These are phyloP conservation scores for Anser cygnoides DNA, from an alignment of 2,113 vertebrate species.

Conservation along the genomic window DNA sequence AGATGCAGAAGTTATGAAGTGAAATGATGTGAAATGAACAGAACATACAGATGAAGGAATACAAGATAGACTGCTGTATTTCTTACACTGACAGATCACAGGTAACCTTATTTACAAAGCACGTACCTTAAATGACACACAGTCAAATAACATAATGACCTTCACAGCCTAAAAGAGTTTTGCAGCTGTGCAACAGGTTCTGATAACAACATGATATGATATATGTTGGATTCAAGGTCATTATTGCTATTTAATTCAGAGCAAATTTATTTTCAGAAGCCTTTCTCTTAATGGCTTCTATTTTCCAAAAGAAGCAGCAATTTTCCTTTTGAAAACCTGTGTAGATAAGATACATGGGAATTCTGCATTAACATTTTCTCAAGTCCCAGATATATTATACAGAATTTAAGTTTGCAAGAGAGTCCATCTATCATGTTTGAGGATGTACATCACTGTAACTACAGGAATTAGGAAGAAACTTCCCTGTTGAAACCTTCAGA, in stretches of 20 bases:
- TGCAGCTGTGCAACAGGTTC: conserved; percentile 50
- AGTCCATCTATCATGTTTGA: neutral
- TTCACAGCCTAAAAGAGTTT: conserved; percentile 17
- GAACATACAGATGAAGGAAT: neutral
- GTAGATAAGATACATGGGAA: neutral
- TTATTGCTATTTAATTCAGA: conserved; percentile 11
- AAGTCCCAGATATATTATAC: neutral
- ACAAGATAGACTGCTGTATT: neutral
- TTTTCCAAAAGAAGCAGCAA: neutral
- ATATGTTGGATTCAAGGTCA: conserved; percentile 20
- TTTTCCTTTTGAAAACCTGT: neutral
- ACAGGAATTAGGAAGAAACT: neutral
- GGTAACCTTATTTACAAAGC: neutral
- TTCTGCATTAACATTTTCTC: neutral
- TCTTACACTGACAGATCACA: neutral
- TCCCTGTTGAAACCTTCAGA: neutral
- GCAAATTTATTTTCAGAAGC: neutral
- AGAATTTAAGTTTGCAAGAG: neutral
- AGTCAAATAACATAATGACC: neutral
- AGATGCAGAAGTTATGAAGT: neutral
- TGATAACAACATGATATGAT: neutral
- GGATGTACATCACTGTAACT: neutral
- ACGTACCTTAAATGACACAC: neutral
- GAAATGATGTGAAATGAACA: neutral
- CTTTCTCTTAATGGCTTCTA: neutral